Evolutionary conservation across 2,797 vertebrate species (phyloP), one percentile per base, ranked within the genome.

Genomic region (Glossophaga mutica): DNA sequence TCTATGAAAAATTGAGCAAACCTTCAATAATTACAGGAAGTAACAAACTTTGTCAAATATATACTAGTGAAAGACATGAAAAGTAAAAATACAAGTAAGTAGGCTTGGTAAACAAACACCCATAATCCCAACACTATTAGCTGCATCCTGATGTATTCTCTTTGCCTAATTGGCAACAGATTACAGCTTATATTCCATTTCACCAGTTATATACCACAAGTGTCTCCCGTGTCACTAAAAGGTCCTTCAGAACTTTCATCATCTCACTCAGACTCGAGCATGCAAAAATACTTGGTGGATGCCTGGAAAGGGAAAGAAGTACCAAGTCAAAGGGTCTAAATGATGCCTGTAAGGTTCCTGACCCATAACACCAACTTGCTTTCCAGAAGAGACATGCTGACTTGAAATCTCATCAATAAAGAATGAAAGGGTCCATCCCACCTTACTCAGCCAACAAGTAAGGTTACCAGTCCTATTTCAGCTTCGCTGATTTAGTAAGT

Each of bases 1-100:
- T 55, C 44, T 91, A 70, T 86, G 59, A 95, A 96, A 96, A 93
- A 57, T 19, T 70, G 39, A 65, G 52, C 46, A 82, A 91, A 92
- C 32, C 57, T 95, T 14, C 16, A 93, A 90, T 26, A 82, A 95
- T 96, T 82, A 95, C 6, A 74, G 74, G 86, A 82, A 62, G 24
- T 79, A 94, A 94, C 52, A 94, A 96, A 90, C 9, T 77, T 85
- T 87, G 34, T 15, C 12, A 96, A 89, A 81, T 57, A 88, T 52
- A n/a, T 62, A 96, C 15, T 73, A 88, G 2, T 39, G 6, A 81
- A 96, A 91, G 46, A 73, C 12, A 42, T 46, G 22, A 81, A 90
- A 78, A 74, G 21, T 87, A 87, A 90, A 91, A 90, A 76, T 16
- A 42, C n/a, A 85, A 68, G 83, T 24, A 78, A 83, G 91, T 16